A percentile compares a stretch with the other conserved stretches of the same genome.
These are phyloP conservation scores for Drosophila nigricruria DNA, from an alignment of 2,888 invertebrate genomes.

Conservation along the genomic window DNA sequence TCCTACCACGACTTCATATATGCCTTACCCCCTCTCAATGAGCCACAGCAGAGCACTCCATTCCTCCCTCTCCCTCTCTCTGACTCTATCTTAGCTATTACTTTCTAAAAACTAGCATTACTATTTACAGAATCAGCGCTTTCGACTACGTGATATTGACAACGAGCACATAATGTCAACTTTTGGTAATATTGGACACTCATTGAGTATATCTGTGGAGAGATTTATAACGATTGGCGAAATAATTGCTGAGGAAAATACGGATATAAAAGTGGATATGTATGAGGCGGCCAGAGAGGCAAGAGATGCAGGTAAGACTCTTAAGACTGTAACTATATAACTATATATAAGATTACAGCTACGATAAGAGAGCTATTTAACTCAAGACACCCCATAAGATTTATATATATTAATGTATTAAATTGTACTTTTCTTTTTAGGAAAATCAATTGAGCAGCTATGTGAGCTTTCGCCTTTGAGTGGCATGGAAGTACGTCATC, in stretches of 20 bases:
- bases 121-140: conserved; percentile 66
- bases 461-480: conserved; percentile 89
- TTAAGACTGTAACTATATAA: neutral
- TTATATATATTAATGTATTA: neutral
- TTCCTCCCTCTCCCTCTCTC: neutral
- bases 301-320: conserved; percentile 92
- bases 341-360: too few relatives aligned
- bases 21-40: neutral
- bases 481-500: conserved; percentile 87
- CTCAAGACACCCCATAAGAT: neutral
- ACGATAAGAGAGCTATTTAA: too few relatives aligned
- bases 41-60: too few relatives aligned
- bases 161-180: conserved; percentile 74
- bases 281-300: conserved; percentile 99
- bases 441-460: conserved; percentile 95
- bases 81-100: neutral
- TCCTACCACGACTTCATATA: neutral
- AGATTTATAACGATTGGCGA: conserved; percentile 99
- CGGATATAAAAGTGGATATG: conserved; percentile 98
- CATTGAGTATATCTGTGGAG: conserved; percentile 98
- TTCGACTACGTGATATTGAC: conserved; percentile 72
- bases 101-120: neutral
- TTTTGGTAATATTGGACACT: conserved; percentile 93
- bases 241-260: conserved; percentile 99
- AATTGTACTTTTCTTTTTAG: conserved; percentile 86